Base-by-base conservation (phyloP, 2,113 vertebrate species). In the Excalfactoria chinensis region DNA sequence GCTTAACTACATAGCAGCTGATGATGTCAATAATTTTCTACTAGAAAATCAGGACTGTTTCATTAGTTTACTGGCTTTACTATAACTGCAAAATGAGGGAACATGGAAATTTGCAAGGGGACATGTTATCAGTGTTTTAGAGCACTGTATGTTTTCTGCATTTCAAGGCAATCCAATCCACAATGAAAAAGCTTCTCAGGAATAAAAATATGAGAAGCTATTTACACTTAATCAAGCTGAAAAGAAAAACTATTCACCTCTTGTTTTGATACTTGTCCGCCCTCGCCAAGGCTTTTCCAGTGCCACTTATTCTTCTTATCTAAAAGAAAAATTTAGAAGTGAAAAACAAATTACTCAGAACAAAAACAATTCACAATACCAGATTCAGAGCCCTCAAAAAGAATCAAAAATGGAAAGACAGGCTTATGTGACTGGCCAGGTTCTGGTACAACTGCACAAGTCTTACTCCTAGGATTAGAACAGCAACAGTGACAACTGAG, bases 181-280 rank as follows among this genome's bases (percentile, higher is more conserved):
- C 26, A 89, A 55, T 3, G 32, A 48, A 85, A 84, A 84, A 37
- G 32, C 14, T 84, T 75, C 72, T 56, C 44, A 74, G 56, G 64
- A 87, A 74, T 41, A 78, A 91, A 90, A 84, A 7, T 6, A 72
- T 5, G 6, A 6, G 58, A 21, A 70, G 49, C 30, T 87, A 85
- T 40, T 88, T 85, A 85, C 46, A 85, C 9, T n/a, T 22, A 66
- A 66, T 15, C 49, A 86, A 89, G 30, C 17, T 43, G 28, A 90
- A 91, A 81, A 17, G 28, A 84, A 94, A 75, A 93, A 74, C 3
- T 58, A 90, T 95, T 97, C 60, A 99, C 99, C 99, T 99, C 97
- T 98, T 99, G 93, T 99, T 98, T 77, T 98, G 98, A 86, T 99
- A 99, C 93, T 99, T 99, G 97, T 99, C 99, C 66, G 98, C 92